Evolutionary conservation across 2,888 invertebrate species (phyloP).

Genomic region (Podabrus alpinus): DNA sequence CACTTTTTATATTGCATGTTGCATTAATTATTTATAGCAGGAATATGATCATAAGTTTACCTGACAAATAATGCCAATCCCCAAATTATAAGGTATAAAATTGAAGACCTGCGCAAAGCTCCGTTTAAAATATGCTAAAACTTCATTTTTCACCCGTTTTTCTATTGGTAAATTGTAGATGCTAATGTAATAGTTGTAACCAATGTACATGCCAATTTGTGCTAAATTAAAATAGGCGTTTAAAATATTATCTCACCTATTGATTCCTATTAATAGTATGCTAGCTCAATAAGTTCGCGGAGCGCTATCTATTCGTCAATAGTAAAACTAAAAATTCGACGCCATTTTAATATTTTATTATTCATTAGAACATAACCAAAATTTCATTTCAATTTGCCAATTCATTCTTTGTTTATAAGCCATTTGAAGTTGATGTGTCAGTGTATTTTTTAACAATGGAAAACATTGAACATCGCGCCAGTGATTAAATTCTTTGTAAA

Average conservation of each 20-base stretch:
- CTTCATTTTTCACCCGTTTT: background rate
- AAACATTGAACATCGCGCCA: too few relatives aligned
- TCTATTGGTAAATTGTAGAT: background rate
- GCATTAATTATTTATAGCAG: background rate
- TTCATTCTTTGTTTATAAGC: too few relatives aligned
- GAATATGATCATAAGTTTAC: background rate
- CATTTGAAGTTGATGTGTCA: too few relatives aligned
- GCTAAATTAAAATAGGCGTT: conserved; percentile 24
- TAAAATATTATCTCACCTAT: background rate
- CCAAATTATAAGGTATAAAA: conserved; percentile 3
- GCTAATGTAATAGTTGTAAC: conserved; percentile 4
- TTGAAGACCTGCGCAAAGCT: background rate
- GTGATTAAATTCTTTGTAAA: too few relatives aligned
- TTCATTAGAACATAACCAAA: too few relatives aligned
- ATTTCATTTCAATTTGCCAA: too few relatives aligned
- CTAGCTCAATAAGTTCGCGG: too few relatives aligned
- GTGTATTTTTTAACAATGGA: too few relatives aligned
- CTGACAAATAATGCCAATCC: conserved; percentile 5
- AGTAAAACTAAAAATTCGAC: too few relatives aligned
- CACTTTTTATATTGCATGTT: background rate
- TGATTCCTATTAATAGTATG: too few relatives aligned
- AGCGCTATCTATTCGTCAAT: too few relatives aligned
- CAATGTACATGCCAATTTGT: conserved; percentile 2
- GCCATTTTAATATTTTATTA: too few relatives aligned
- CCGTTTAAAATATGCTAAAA: background rate